These are phyloP conservation scores for Pecten maximus DNA, from an alignment of 2,888 invertebrate genomes.

Conservation along the genomic window DNA sequence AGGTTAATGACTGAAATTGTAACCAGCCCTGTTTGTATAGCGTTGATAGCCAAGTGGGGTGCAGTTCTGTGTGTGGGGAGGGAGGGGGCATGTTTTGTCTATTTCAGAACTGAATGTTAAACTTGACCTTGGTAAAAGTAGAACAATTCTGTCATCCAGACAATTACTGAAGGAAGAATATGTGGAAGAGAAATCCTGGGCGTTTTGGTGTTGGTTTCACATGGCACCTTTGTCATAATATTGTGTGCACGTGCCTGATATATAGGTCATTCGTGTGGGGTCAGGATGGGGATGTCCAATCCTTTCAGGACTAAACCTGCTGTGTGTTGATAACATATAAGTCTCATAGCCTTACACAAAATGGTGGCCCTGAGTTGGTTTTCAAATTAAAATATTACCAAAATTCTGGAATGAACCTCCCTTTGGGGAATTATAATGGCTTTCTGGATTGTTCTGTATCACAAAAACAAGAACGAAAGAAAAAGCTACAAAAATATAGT, in stretches of 20 bases:
- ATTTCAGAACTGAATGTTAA: neutral
- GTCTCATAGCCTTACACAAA: too few species aligned
- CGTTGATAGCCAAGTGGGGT: neutral
- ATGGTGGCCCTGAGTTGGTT: too few species aligned
- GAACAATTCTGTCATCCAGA: neutral
- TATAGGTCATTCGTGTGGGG: too few species aligned
- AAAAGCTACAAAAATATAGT: neutral
- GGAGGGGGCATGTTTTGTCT: neutral
- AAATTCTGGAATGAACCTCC: too few species aligned
- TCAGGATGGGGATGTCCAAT: too few species aligned
- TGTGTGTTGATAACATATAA: too few species aligned
- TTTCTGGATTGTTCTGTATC: neutral
- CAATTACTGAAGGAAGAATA: neutral
- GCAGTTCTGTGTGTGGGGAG: neutral
- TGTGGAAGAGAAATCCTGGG: too few species aligned
- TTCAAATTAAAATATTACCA: too few species aligned
- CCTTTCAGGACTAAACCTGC: too few species aligned
- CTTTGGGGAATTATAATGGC: neutral
- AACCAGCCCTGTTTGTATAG: neutral
- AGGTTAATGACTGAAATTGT: constrained; percentile 1
- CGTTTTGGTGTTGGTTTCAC: too few species aligned
- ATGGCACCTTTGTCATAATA: too few species aligned
- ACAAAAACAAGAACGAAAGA: neutral
- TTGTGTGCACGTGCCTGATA: too few species aligned
- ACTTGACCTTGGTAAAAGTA: neutral